Base-by-base conservation (phyloP, 2,113 vertebrate species). In the Lates calcarifer region DNA sequence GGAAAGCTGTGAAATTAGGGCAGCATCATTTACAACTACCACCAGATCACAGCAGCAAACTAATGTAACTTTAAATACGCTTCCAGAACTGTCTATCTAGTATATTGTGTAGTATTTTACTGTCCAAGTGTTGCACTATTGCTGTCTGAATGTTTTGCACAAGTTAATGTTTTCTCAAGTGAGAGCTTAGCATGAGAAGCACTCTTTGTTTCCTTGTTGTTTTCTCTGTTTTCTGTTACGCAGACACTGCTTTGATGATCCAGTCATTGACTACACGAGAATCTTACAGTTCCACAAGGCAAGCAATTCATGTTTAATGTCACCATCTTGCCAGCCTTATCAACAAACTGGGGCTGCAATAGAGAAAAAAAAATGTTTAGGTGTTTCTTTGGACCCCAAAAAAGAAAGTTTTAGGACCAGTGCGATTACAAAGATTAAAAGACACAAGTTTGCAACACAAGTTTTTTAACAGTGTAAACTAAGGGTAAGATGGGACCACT, bases 1-100 rank as follows among this genome's bases (percentile, higher is more conserved):
- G 65, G 83, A 87, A 92, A 89, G 87, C 72, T 56, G 35, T 63
- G 79, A 83, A 93, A 91, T 90, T 79, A 92, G 89, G 89, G 55
- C 87, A 82, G 77, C 88, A 81, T 87, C 62, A 43, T 90, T 91
- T 88, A 84, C 85, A 87, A 56, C 69, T 28, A 49, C 66, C 70
- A 79, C 15, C 64, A 80, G 43, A 90, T 84, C 82, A 74, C 74
- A 86, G 77, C 79, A 74, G 67, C 77, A 82, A 90, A 85, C 62
- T 78, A 78, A 90, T 83, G 83, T 74, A 87, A 90, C 84, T 82
- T 87, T 87, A 85, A 81, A 84, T 43, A 86, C 62, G 78, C 71
- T 68, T 64, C 62, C 11, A 61, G 45, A 90, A 62, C 81, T 74
- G 65, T 77, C 64, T 71, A 2, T 72, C 57, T 61, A 84, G 45